phyloP scores from a whole-genome alignment of 2,888 invertebrate species.

The Phasia obesa region DNA sequence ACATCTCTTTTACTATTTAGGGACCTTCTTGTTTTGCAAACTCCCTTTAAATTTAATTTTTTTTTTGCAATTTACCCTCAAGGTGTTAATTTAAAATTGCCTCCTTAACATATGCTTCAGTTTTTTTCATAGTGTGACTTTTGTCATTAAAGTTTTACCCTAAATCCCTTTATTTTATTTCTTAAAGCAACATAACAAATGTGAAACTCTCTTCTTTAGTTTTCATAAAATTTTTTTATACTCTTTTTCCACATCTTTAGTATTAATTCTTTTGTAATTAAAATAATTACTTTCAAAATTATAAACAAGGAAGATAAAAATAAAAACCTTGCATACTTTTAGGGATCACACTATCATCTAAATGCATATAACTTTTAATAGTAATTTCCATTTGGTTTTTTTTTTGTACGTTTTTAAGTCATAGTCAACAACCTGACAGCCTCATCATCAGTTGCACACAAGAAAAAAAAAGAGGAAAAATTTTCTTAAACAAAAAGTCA shows the following conservation, averaged over 20 bases:
- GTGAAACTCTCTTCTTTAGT: not conserved
- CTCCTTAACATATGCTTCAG: not conserved
- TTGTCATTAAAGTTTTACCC: not conserved
- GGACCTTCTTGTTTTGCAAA: not conserved
- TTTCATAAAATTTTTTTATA: not conserved
- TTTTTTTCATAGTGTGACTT: not conserved
- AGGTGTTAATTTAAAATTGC: not conserved
- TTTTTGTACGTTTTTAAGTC: slow-evolving; percentile 2
- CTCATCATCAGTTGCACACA: slow-evolving; percentile 36
- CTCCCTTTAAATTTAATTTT: not conserved
- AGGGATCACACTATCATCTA: slow-evolving; percentile 19
- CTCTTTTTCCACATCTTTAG: not conserved
- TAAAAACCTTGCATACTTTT: slow-evolving; percentile 48
- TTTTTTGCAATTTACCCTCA: not conserved
- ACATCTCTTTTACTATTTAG: too few species aligned
- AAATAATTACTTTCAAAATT: slow-evolving; percentile 61
- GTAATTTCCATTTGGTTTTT: slow-evolving; percentile 13
- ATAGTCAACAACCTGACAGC: slow-evolving; percentile 56
- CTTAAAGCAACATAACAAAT: not conserved
- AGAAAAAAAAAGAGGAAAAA: slow-evolving; percentile 13
- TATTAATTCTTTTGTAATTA: slow-evolving; percentile 62
- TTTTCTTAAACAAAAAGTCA: slow-evolving; percentile 32
- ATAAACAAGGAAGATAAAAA: slow-evolving; percentile 34
- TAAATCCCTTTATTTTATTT: too few species aligned
- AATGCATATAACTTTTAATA: slow-evolving; percentile 53